Percentiles rank a stretch among this genome's conserved stretches.
These are phyloP conservation scores for Homarus americanus DNA, from an alignment of 1,140 invertebrate species.

Conservation along the genomic window DNA sequence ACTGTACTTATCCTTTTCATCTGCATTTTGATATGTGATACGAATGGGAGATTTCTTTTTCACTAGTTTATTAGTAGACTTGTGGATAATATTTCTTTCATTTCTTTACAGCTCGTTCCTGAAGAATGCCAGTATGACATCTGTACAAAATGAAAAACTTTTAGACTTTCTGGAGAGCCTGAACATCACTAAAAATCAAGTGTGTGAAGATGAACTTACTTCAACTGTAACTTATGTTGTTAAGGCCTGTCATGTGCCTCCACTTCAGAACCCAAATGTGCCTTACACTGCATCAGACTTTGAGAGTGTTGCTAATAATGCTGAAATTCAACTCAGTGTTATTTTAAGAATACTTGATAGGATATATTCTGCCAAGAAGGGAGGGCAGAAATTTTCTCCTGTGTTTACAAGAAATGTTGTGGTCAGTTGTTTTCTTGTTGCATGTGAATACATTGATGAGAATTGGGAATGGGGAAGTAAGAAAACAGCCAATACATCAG, in stretches of 20 bases:
- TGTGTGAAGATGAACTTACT: constrained; percentile 40
- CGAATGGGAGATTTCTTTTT: too few species aligned
- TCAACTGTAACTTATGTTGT: background rate
- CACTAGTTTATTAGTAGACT: too few species aligned
- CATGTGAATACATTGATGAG: constrained; percentile 40
- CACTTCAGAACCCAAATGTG: constrained; percentile 21
- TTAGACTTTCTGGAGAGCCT: constrained; percentile 10
- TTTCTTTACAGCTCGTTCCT: too few species aligned
- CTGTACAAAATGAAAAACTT: background rate
- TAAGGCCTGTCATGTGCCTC: constrained; percentile 16
- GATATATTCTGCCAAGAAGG: background rate
- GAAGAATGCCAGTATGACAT: too few species aligned
- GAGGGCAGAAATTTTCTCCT: constrained; percentile 17
- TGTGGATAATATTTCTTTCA: too few species aligned
- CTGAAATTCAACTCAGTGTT: constrained; percentile 31
- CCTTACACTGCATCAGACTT: constrained; percentile 21
- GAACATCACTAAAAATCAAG: background rate
- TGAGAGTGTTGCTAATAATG: constrained; percentile 29
- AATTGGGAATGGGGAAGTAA: constrained; percentile 40
- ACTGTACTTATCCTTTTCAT: too few species aligned
- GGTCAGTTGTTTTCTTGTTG: constrained; percentile 21
- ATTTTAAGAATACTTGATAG: background rate
- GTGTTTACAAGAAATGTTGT: constrained; percentile 25
- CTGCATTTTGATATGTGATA: too few species aligned
- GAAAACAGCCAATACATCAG: constrained; percentile 8